phyloP scores from a whole-genome alignment of 2,888 invertebrate species.

The Amblyjoppa fuscipennis region DNA sequence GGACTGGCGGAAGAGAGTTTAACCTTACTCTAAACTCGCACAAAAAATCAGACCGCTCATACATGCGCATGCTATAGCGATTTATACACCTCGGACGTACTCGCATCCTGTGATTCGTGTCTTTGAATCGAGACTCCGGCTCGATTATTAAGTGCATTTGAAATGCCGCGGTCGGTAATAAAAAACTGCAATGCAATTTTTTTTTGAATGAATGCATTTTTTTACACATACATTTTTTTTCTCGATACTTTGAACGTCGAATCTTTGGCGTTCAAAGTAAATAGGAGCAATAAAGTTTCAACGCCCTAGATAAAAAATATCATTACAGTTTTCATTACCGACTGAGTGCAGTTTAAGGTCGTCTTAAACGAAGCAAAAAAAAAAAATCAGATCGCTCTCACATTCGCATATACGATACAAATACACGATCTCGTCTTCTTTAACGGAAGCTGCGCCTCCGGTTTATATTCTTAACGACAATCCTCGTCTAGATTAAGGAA shows the following conservation, averaged over 20 bases:
- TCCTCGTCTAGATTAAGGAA: slow-evolving; percentile 25
- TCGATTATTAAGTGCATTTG: slow-evolving; percentile 19
- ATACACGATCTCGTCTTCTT: neutral
- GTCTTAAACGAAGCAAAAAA: neutral
- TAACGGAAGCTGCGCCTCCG: slow-evolving; percentile 44
- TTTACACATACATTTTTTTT: too few species aligned
- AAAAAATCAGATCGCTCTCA: neutral
- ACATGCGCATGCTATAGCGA: neutral
- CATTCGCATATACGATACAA: neutral
- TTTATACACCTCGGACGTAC: neutral
- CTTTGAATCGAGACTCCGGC: slow-evolving; percentile 16
- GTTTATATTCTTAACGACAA: slow-evolving; percentile 49
- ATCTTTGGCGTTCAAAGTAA: neutral
- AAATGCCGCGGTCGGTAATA: too few species aligned
- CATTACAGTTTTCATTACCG: too few species aligned
- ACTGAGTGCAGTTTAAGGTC: too few species aligned
- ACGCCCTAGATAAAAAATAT: too few species aligned
- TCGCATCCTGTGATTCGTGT: neutral
- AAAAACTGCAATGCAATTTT: too few species aligned
- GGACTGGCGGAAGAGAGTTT: too few species aligned
- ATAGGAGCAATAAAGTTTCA: too few species aligned
- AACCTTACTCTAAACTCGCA: neutral
- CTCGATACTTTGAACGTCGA: too few species aligned
- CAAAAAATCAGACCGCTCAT: neutral
- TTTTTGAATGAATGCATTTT: too few species aligned